A percentile compares a stretch with the other conserved stretches of the same genome.
Conservation (phyloP, 2,888 invertebrate species). For the Gerosis bhagava region DNA sequence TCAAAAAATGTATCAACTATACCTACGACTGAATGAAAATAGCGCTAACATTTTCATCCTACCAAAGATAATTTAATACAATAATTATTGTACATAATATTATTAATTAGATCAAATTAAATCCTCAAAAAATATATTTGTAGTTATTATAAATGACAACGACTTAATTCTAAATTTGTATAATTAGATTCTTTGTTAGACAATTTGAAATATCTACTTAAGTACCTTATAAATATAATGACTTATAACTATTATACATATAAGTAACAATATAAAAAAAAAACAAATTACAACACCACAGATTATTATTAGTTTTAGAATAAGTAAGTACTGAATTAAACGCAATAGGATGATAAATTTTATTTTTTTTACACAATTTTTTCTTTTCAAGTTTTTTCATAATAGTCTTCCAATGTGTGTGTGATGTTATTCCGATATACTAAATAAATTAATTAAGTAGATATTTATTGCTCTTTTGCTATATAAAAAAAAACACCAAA, state of each 20-base stretch:
- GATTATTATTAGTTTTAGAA: conserved; percentile 38
- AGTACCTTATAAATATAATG: conserved; percentile 18
- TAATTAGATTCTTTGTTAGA: conserved; percentile 53
- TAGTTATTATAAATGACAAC: conserved; percentile 66
- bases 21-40: conserved; percentile 72
- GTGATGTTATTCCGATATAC: conserved; percentile 51
- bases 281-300: conserved; percentile 62
- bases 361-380: conserved; percentile 39
- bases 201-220: conserved; percentile 23
- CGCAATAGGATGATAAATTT: conserved; percentile 40
- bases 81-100: conserved; percentile 31
- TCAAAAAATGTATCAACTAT: conserved; percentile 44
- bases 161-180: conserved; percentile 79
- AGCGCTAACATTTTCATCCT: conserved; percentile 47
- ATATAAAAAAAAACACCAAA: conserved; percentile 33
- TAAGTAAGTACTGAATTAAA: conserved; percentile 37
- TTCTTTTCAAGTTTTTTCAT: conserved; percentile 51
- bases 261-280: conserved; percentile 27
- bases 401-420: conserved; percentile 76
- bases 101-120: conserved; percentile 26
- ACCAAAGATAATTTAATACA: conserved; percentile 41
- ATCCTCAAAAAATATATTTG: conserved; percentile 33
- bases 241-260: conserved; percentile 24
- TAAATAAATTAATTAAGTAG: conserved; percentile 35
- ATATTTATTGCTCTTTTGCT: conserved; percentile 25